phyloP scores from a whole-genome alignment of 2,797 vertebrate genomes.

The Manis crassicaudata region DNA sequence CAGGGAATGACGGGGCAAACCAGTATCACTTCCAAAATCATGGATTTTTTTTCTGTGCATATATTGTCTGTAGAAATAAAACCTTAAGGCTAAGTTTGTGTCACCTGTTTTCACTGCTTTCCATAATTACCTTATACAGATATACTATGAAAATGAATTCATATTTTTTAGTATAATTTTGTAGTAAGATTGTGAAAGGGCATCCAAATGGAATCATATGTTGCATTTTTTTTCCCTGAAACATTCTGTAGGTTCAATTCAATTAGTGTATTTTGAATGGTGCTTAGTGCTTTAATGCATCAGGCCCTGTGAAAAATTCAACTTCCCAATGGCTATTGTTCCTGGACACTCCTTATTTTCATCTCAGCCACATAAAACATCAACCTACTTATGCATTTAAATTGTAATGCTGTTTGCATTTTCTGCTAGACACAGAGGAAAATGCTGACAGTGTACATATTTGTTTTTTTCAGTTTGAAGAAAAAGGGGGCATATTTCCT shows the following conservation, averaged over 20 bases:
- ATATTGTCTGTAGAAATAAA: neutral
- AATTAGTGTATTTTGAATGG: slow-evolving; percentile 69
- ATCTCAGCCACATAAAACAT: slow-evolving; percentile 37
- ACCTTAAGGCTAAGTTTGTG: neutral
- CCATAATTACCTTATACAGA: slow-evolving; percentile 26
- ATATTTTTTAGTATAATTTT: slow-evolving; percentile 40
- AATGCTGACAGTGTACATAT: neutral
- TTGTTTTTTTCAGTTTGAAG: slow-evolving; percentile 12
- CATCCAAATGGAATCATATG: slow-evolving; percentile 28
- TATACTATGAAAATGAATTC: slow-evolving; percentile 64
- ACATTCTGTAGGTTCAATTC: slow-evolving; percentile 33
- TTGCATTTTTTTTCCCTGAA: slow-evolving; percentile 2
- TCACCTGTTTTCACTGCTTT: slow-evolving; percentile 41
- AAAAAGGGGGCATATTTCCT: neutral
- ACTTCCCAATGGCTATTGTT: slow-evolving; percentile 28
- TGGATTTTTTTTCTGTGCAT: neutral
- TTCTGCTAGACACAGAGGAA: slow-evolving; percentile 17
- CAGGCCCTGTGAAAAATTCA: slow-evolving; percentile 27
- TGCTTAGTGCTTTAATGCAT: slow-evolving; percentile 48
- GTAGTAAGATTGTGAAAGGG: slow-evolving; percentile 50
- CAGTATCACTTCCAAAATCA: neutral
- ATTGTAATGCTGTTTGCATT: slow-evolving; percentile 19
- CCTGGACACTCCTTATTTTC: neutral
- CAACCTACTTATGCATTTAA: slow-evolving; percentile 32
- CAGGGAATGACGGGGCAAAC: neutral